Evolutionary conservation across 2,888 invertebrate species (phyloP).

Genomic region (Ectemnius continuus): DNA sequence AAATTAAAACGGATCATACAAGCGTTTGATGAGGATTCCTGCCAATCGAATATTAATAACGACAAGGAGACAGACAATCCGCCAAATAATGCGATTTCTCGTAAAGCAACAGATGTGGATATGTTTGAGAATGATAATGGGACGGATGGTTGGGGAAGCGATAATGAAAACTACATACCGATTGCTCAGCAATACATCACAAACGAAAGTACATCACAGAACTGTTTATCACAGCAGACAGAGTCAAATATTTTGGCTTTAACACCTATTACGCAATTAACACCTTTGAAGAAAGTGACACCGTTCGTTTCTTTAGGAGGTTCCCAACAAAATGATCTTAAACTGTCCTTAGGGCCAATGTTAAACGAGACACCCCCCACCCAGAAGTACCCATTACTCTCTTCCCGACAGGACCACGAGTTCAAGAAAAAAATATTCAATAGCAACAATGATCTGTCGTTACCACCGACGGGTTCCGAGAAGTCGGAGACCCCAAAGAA

Average conservation of each 20-base stretch:
- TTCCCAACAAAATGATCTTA: slow-evolving; percentile 36
- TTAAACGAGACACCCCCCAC: no score
- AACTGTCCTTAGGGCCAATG: slow-evolving; percentile 14
- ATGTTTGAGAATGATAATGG: slow-evolving; percentile 57
- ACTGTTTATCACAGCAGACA: slow-evolving; percentile 62
- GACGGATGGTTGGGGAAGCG: slow-evolving; percentile 47
- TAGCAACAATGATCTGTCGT: slow-evolving; percentile 56
- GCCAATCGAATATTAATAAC: slow-evolving; percentile 31
- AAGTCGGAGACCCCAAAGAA: slow-evolving; percentile 59
- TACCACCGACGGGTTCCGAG: slow-evolving; percentile 74
- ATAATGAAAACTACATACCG: slow-evolving; percentile 47
- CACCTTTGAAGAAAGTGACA: slow-evolving; percentile 61
- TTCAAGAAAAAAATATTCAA: slow-evolving; percentile 77
- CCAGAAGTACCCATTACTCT: slow-evolving; percentile 3
- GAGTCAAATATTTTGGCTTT: slow-evolving; percentile 70
- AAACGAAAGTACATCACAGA: slow-evolving; percentile 44
- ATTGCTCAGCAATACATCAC: slow-evolving; percentile 39
- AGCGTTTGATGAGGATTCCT: slow-evolving; percentile 66
- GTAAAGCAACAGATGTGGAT: slow-evolving; percentile 56
- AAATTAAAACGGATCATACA: slow-evolving; percentile 64
- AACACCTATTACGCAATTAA: slow-evolving; percentile 79
- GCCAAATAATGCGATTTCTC: slow-evolving; percentile 29
- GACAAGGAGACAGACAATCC: slow-evolving; percentile 14
- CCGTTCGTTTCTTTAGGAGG: slow-evolving; percentile 25
- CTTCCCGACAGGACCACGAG: slow-evolving; percentile 51